Conservation (phyloP, 1,140 invertebrate genomes). For the Cepaea nemoralis region DNA sequence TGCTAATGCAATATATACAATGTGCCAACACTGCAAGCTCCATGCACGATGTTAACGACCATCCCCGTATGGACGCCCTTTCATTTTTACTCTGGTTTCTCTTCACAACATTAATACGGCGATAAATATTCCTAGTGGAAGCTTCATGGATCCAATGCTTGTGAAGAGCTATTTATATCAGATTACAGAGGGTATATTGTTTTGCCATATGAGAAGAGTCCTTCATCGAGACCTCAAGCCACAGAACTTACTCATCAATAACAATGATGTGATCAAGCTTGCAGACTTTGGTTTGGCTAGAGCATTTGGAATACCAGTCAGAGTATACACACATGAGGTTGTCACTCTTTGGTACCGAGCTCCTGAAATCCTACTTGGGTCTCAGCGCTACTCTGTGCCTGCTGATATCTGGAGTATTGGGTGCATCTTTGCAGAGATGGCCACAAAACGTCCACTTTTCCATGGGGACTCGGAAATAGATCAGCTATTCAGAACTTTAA, state of each 20-base stretch:
- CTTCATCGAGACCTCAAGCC: slow-evolving; percentile 98
- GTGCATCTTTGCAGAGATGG: slow-evolving; percentile 81
- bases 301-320: slow-evolving; percentile 90
- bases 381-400: slow-evolving; percentile 86
- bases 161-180: slow-evolving; percentile 84
- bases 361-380: slow-evolving; percentile 95
- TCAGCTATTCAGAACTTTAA: slow-evolving; percentile 72
- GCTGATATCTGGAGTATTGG: slow-evolving; percentile 98
- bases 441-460: slow-evolving; percentile 75
- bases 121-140: too few species aligned
- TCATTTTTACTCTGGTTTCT: too few species aligned
- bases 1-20: too few species aligned
- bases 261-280: slow-evolving; percentile 91
- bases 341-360: slow-evolving; percentile 99
- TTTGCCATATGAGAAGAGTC: slow-evolving; percentile 93
- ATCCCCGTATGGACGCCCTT: too few species aligned
- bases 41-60: too few species aligned
- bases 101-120: too few species aligned
- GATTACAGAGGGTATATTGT: slow-evolving; percentile 93
- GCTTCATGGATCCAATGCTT: too few species aligned
- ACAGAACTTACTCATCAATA: slow-evolving; percentile 95
- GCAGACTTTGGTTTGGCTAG: slow-evolving; percentile 98
- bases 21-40: too few species aligned
- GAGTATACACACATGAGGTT: slow-evolving; percentile 98
- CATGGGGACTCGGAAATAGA: slow-evolving; percentile 74